Evolutionary conservation across 2,797 vertebrate species (phyloP).

Genomic region (Oryzias sinensis): DNA sequence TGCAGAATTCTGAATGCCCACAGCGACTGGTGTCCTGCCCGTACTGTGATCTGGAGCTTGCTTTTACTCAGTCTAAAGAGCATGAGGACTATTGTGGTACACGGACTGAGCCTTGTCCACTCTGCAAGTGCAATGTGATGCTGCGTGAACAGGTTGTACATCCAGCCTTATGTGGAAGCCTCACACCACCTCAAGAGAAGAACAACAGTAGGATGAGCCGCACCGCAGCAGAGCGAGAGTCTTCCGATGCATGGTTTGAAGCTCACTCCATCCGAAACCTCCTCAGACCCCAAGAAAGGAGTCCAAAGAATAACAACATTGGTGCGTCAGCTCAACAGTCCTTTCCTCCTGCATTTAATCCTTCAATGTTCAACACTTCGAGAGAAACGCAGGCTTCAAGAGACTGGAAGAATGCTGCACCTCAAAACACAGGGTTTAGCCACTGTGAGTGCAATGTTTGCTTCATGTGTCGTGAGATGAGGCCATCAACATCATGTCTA

Average conservation of each 20-base stretch:
- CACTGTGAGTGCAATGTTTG: conserved; percentile 61
- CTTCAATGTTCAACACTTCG: conserved; percentile 55
- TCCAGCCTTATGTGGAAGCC: conserved; percentile 80
- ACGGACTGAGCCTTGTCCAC: conserved; percentile 86
- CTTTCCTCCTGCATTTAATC: conserved; percentile 60
- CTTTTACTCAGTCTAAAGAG: conserved; percentile 83
- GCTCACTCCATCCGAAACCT: conserved; percentile 69
- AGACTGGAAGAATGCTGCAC: conserved; percentile 61
- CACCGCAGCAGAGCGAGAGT: conserved; percentile 52
- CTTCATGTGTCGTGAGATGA: not conserved
- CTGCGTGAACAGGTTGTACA: conserved; percentile 85
- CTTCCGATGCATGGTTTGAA: conserved; percentile 70
- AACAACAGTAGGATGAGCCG: conserved; percentile 58
- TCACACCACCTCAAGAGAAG: conserved; percentile 65
- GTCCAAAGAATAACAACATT: conserved; percentile 66
- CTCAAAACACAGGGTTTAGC: conserved; percentile 67
- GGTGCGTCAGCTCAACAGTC: conserved; percentile 59
- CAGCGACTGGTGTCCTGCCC: conserved; percentile 86
- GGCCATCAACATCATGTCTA: not conserved
- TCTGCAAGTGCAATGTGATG: conserved; percentile 87
- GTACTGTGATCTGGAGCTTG: conserved; percentile 90
- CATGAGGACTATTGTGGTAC: conserved; percentile 94
- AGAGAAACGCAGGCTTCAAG: conserved; percentile 48
- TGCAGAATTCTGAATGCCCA: conserved; percentile 79
- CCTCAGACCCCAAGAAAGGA: conserved; percentile 70